phyloP scores from a whole-genome alignment of 2,888 invertebrate genomes.

The Chloroclystis v-ata region DNA sequence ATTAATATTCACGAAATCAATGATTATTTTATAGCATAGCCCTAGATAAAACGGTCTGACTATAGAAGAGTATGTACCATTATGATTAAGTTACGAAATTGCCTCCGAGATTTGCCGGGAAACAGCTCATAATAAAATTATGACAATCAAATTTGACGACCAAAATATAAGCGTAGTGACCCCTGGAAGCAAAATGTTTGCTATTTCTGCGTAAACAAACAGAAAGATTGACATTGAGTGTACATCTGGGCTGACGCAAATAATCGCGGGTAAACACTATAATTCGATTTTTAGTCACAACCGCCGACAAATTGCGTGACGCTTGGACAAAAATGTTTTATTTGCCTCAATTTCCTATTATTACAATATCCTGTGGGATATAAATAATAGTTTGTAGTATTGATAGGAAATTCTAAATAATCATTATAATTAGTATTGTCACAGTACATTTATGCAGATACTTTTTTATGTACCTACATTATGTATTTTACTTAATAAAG shows the following conservation, averaged over 20 bases:
- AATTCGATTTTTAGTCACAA: slow-evolving; percentile 67
- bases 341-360: slow-evolving; percentile 4
- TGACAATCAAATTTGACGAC: slow-evolving; percentile 64
- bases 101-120: slow-evolving; percentile 41
- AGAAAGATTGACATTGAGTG: slow-evolving; percentile 72
- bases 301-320: slow-evolving; percentile 65
- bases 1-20: slow-evolving; percentile 3
- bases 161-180: slow-evolving; percentile 62
- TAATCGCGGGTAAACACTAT: slow-evolving; percentile 72
- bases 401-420: no score
- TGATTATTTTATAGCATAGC: not conserved
- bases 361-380: not conserved
- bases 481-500: no score
- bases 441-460: no score
- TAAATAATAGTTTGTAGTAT: no score
- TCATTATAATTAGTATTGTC: no score
- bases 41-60: slow-evolving; percentile 9
- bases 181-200: slow-evolving; percentile 64
- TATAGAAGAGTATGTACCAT: slow-evolving; percentile 29
- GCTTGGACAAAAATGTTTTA: slow-evolving; percentile 20
- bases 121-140: slow-evolving; percentile 56
- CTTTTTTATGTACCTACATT: no score
- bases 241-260: slow-evolving; percentile 77
- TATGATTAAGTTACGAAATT: slow-evolving; percentile 38
- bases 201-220: slow-evolving; percentile 75